Percentiles rank a stretch among this genome's conserved stretches.
These are phyloP conservation scores for Ictalurus furcatus DNA, from an alignment of 2,113 vertebrate genomes.

Conservation along the genomic window DNA sequence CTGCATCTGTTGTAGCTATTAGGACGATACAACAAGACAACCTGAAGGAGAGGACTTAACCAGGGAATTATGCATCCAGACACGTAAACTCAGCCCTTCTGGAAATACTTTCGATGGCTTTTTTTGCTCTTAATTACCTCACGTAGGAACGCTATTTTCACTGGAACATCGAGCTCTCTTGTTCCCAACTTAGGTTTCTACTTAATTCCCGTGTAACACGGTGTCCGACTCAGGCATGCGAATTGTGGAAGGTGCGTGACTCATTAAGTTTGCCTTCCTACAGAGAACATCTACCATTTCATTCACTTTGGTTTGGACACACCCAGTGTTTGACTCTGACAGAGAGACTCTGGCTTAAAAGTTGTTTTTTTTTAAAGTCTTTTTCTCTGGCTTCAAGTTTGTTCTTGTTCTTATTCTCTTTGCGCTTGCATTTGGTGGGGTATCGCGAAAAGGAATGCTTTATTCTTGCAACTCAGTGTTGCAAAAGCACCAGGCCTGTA, in stretches of 20 bases:
- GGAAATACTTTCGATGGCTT: neutral
- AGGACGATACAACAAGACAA: neutral
- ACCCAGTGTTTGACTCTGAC: neutral
- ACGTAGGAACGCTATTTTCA: neutral
- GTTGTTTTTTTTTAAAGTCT: neutral
- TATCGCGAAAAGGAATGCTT: neutral
- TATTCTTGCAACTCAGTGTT: slow-evolving; percentile 14
- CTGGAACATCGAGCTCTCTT: neutral
- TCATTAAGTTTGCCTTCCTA: slow-evolving; percentile 27
- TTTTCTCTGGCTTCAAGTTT: neutral
- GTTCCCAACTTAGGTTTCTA: neutral
- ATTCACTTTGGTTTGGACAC: neutral
- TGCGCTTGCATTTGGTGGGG: neutral
- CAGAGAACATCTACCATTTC: neutral
- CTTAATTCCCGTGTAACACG: neutral
- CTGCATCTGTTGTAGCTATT: neutral
- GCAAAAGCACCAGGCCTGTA: neutral
- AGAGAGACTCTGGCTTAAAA: neutral
- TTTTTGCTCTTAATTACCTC: slow-evolving; percentile 15
- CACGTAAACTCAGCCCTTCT: slow-evolving; percentile 20
- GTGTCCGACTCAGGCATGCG: slow-evolving; percentile 15
- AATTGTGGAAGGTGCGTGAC: neutral
- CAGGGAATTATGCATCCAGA: neutral
- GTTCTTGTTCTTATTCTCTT: neutral
- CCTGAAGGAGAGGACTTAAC: slow-evolving; percentile 9